phyloP scores from a whole-genome alignment of 2,888 invertebrate species.

The Clostera curtula region DNA sequence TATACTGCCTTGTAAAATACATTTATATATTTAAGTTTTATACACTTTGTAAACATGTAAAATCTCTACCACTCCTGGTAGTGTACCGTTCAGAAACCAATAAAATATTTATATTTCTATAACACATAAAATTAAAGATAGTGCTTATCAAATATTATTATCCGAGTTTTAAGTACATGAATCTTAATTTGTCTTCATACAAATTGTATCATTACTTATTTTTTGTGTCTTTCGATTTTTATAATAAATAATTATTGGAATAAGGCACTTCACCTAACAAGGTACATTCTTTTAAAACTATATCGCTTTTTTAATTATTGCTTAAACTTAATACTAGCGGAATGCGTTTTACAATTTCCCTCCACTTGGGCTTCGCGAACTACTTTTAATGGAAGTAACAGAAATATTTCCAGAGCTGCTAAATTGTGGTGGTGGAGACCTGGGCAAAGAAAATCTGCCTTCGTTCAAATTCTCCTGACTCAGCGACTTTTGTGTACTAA shows the following conservation, averaged over 20 bases:
- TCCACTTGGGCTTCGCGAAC: constrained; percentile 72
- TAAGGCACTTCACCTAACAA: background rate
- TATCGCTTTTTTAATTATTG: background rate
- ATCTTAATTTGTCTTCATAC: constrained; percentile 16
- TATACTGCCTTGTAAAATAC: too few relatives aligned
- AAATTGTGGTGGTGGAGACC: constrained; percentile 53
- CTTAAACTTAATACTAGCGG: background rate
- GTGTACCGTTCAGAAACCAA: too few relatives aligned
- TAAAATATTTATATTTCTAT: too few relatives aligned
- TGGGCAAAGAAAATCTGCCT: constrained; percentile 51
- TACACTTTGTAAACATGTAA: constrained; percentile 15
- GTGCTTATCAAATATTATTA: too few relatives aligned
- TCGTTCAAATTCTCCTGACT: constrained; percentile 68
- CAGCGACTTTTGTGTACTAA: constrained; percentile 62
- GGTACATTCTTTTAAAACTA: background rate
- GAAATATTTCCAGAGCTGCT: constrained; percentile 68
- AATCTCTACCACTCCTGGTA: constrained; percentile 11
- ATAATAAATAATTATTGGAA: background rate
- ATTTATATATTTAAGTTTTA: constrained; percentile 16
- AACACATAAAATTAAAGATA: too few relatives aligned
- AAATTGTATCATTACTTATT: constrained; percentile 19
- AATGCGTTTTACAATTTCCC: constrained; percentile 40
- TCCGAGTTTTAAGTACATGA: constrained; percentile 15
- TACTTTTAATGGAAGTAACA: constrained; percentile 78
- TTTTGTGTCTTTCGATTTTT: background rate